phyloP scores from a whole-genome alignment of 2,113 vertebrate genomes.

The Nesogale talazaci region DNA sequence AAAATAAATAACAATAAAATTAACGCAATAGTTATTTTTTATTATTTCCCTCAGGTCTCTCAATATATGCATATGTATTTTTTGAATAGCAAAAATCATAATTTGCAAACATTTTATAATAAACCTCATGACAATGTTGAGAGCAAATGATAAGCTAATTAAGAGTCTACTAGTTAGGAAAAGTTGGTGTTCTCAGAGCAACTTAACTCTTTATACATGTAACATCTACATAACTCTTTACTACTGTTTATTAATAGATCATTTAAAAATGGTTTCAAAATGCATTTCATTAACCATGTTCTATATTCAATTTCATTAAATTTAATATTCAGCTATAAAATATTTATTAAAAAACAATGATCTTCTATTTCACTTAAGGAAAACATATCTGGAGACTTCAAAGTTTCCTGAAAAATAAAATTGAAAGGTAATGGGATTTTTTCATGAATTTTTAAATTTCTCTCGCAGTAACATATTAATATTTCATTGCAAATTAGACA shows the following conservation, averaged over 20 bases:
- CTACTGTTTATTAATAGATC: neutral
- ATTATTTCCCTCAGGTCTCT: neutral
- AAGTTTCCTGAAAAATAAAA: no score
- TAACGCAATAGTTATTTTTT: neutral
- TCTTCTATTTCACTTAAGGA: neutral
- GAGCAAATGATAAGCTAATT: neutral
- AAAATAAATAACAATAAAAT: neutral
- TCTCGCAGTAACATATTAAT: neutral
- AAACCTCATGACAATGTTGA: neutral
- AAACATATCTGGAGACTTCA: neutral
- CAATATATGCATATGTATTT: neutral
- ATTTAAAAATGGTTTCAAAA: neutral
- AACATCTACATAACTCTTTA: neutral
- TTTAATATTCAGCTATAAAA: neutral
- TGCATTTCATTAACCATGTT: neutral
- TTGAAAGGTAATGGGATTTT: no score
- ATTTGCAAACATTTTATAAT: neutral
- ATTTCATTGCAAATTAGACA: neutral
- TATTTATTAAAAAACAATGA: constrained; percentile 16
- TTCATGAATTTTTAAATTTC: neutral
- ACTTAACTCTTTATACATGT: neutral
- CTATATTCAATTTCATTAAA: constrained; percentile 2
- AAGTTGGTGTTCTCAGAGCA: neutral
- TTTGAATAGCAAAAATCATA: neutral
- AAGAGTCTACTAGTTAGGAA: neutral